Percentiles rank a stretch among this genome's conserved stretches.
Conservation (phyloP, 2,797 vertebrate species). For the Tokudaia muenninki region DNA sequence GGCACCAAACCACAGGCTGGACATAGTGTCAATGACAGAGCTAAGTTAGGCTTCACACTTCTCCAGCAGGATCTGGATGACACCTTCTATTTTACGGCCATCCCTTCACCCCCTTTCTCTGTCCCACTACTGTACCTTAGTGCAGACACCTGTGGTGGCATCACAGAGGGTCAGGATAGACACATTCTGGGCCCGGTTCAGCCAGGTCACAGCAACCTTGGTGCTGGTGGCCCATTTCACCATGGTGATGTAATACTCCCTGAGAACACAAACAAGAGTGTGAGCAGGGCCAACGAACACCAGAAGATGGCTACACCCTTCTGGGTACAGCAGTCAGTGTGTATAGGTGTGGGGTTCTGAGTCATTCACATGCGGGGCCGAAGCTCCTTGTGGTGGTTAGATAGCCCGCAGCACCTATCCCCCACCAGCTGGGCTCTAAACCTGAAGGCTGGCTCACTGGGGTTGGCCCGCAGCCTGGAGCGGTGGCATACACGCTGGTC, state of each 20-base stretch:
- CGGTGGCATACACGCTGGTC: too few relatives aligned
- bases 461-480: background rate
- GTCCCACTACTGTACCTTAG: constrained; percentile 94
- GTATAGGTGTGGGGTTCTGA: background rate
- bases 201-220: constrained; percentile 98
- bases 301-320: fast-evolving
- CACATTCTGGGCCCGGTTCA: constrained; percentile 98
- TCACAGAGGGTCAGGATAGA: constrained; percentile 98
- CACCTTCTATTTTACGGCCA: fast-evolving
- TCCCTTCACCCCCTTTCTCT: fast-evolving
- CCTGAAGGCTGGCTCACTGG: background rate
- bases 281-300: background rate
- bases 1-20: background rate
- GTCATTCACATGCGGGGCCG: fast-evolving
- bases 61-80: fast-evolving
- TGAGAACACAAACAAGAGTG: constrained; percentile 73
- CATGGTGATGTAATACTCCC: constrained; percentile 98
- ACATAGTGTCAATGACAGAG: background rate
- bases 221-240: constrained; percentile 99
- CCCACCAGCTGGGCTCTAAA: background rate
- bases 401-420: background rate
- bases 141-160: constrained; percentile 96
- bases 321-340: too few relatives aligned
- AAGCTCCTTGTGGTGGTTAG: fast-evolving
- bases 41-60: background rate